Percentiles rank a stretch among this genome's conserved stretches.
Conservation (phyloP, 2,113 vertebrate genomes). For the Phaetusa simplex region DNA sequence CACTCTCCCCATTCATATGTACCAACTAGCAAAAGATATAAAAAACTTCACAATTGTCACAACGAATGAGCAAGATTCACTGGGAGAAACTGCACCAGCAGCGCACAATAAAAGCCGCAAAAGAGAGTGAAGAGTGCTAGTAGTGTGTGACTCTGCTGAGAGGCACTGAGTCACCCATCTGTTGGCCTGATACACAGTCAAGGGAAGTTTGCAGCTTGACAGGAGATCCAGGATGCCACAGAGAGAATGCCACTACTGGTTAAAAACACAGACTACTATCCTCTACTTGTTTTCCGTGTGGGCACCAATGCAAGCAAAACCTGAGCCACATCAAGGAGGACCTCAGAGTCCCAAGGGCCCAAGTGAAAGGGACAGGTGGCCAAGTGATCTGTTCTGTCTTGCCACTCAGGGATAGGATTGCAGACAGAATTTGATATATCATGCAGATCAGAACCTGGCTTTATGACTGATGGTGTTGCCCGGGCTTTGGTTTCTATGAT, state of each 20-base stretch:
- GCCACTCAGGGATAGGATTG: neutral
- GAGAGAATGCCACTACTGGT: neutral
- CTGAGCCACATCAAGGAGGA: neutral
- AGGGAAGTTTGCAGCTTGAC: neutral
- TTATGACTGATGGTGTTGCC: neutral
- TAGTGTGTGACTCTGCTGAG: neutral
- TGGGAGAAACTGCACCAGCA: neutral
- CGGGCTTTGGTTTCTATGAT: neutral
- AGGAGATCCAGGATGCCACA: neutral
- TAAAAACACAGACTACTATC: neutral
- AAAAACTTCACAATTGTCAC: neutral
- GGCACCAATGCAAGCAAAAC: neutral
- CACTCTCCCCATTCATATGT: neutral
- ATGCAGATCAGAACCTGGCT: neutral
- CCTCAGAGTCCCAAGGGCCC: neutral
- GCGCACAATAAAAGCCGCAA: neutral
- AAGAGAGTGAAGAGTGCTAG: neutral
- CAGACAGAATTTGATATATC: neutral
- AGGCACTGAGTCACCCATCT: neutral
- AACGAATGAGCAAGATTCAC: neutral
- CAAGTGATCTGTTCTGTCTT: neutral
- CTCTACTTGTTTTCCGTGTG: neutral
- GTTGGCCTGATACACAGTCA: neutral
- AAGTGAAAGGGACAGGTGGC: neutral
- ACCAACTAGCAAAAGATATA: neutral